phyloP scores from a whole-genome alignment of 2,113 vertebrate species.

The Ceratotherium simum region DNA sequence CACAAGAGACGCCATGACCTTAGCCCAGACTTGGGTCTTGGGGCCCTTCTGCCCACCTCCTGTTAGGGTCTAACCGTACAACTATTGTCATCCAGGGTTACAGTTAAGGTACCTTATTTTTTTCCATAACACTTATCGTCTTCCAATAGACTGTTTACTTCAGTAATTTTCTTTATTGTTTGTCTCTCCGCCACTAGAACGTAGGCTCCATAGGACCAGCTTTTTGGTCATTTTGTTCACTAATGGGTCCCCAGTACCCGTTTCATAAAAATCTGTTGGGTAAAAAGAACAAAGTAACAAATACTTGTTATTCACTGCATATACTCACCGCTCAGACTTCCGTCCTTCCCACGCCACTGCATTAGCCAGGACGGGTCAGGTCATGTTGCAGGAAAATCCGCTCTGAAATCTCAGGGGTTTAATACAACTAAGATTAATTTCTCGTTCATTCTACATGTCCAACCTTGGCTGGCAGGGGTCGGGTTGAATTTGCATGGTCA shows the following conservation, averaged over 20 bases:
- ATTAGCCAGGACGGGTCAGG: neutral
- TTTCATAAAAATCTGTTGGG: neutral
- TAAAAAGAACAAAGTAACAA: neutral
- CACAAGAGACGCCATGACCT: neutral
- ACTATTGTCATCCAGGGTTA: neutral
- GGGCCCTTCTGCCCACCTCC: neutral
- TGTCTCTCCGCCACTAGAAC: neutral
- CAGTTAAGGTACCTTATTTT: neutral
- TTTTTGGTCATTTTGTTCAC: neutral
- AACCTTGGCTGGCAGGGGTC: neutral
- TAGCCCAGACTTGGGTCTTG: neutral
- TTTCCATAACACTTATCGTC: neutral
- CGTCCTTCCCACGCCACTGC: neutral
- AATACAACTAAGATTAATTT: neutral
- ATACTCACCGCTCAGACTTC: neutral
- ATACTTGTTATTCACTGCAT: accelerated
- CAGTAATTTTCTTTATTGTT: slow-evolving; percentile 5
- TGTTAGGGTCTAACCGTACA: neutral
- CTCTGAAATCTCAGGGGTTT: neutral
- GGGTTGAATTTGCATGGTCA: neutral
- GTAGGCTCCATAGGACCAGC: neutral
- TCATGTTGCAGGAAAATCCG: neutral
- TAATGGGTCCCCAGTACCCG: neutral
- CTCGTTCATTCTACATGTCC: neutral
- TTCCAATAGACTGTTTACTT: neutral